Evolutionary conservation across 2,797 vertebrate species (phyloP).

Genomic region (Vipera latastei): DNA sequence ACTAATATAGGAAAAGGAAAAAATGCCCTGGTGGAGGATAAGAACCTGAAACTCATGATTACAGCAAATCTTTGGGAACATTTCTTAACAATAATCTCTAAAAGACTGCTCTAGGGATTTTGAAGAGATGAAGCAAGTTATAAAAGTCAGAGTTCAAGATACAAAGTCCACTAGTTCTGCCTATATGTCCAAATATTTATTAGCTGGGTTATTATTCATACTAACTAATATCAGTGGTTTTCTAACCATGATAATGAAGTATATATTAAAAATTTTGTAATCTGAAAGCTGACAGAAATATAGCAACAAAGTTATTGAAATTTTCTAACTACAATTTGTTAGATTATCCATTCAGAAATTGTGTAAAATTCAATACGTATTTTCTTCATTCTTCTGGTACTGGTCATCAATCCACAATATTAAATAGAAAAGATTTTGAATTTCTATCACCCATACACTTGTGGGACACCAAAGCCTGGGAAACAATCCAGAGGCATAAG

Average conservation of each 20-base stretch:
- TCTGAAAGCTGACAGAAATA: background rate
- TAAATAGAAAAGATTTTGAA: background rate
- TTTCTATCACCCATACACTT: background rate
- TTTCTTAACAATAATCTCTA: conserved; percentile 49
- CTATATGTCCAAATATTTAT: conserved; percentile 4
- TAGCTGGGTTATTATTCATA: background rate
- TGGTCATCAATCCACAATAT: background rate
- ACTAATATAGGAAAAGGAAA: conserved; percentile 23
- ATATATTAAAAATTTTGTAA: background rate
- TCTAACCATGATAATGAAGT: background rate
- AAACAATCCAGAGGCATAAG: background rate
- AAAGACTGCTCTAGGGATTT: conserved; percentile 31
- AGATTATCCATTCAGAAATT: background rate
- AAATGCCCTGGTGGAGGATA: conserved; percentile 27
- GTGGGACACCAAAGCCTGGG: background rate
- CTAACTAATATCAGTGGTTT: background rate
- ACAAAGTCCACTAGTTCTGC: background rate
- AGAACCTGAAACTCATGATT: conserved; percentile 28
- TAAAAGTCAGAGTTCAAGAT: conserved; percentile 7
- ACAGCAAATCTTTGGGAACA: conserved; percentile 41
- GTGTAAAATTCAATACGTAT: background rate
- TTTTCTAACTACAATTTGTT: background rate
- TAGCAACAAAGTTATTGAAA: background rate
- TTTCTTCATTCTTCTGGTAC: background rate
- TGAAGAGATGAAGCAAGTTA: background rate